Evolutionary conservation across 2,797 vertebrate species (phyloP).

Genomic region (Clarias fuscus): DNA sequence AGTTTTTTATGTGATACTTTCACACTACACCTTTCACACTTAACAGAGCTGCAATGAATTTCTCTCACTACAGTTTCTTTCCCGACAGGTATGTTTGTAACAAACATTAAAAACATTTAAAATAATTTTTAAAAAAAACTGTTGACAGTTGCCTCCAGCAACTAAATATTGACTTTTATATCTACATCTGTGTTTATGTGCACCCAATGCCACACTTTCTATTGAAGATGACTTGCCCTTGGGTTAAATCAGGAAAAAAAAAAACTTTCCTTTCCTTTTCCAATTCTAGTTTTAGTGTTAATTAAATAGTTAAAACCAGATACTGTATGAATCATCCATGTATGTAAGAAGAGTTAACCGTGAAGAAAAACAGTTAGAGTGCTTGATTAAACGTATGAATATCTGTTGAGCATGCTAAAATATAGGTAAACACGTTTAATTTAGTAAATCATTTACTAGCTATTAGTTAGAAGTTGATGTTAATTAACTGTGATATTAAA

Average conservation of each 20-base stretch:
- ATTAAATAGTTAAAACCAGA: background rate
- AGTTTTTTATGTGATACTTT: too few species aligned
- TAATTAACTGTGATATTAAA: background rate
- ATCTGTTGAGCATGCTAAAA: background rate
- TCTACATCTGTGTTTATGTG: conserved; percentile 17
- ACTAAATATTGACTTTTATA: background rate
- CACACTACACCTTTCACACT: too few species aligned
- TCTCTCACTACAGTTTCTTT: background rate
- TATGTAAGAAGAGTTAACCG: background rate
- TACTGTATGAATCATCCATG: background rate
- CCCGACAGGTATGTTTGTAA: background rate
- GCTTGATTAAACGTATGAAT: background rate
- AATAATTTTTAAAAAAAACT: background rate
- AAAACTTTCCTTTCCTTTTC: background rate
- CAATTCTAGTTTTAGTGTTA: background rate
- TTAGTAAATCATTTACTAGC: background rate
- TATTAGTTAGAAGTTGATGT: background rate
- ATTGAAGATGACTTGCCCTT: conserved; percentile 20
- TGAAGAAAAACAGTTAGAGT: background rate
- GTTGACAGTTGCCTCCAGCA: background rate
- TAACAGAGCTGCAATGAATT: background rate
- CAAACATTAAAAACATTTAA: background rate
- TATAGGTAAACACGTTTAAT: background rate
- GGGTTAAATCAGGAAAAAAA: conserved; percentile 22
- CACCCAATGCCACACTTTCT: background rate